phyloP scores from a whole-genome alignment of 2,888 invertebrate species.

The Anticlea derivata region DNA sequence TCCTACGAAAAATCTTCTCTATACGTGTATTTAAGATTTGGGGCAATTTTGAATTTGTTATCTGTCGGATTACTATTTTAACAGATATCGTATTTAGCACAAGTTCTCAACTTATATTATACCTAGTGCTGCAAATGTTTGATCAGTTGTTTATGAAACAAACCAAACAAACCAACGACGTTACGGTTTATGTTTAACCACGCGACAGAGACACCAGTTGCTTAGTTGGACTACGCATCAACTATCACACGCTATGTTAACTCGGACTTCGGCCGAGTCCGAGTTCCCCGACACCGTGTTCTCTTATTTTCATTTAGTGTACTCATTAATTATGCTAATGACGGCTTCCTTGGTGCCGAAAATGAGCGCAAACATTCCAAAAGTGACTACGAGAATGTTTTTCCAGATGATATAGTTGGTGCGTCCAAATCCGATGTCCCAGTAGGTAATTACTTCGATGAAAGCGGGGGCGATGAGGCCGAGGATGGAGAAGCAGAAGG shows the following conservation, averaged over 20 bases:
- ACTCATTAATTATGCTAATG: slow-evolving; percentile 49
- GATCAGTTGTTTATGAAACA: slow-evolving; percentile 21
- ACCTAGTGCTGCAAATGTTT: slow-evolving; percentile 10
- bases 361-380: slow-evolving; percentile 91
- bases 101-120: slow-evolving; percentile 6
- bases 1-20: slow-evolving; percentile 1
- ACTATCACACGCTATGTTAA: slow-evolving; percentile 40
- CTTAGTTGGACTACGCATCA: slow-evolving; percentile 12
- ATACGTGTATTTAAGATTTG: not conserved
- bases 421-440: slow-evolving; percentile 91
- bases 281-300: slow-evolving; percentile 16
- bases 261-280: slow-evolving; percentile 33
- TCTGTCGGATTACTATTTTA: not conserved
- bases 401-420: slow-evolving; percentile 90
- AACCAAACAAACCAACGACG: slow-evolving; percentile 15
- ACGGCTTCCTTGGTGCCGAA: slow-evolving; percentile 86
- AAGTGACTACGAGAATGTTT: slow-evolving; percentile 88
- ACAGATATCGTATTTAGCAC: not conserved
- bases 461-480: slow-evolving; percentile 94
- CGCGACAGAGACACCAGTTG: slow-evolving; percentile 18
- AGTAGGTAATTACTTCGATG: slow-evolving; percentile 93
- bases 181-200: slow-evolving; percentile 9
- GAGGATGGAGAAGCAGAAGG: slow-evolving; percentile 95
- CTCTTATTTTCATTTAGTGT: slow-evolving; percentile 40
- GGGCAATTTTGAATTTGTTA: not conserved